Evolutionary conservation across 2,888 invertebrate genomes (phyloP).

Genomic region (Apeira syringaria): DNA sequence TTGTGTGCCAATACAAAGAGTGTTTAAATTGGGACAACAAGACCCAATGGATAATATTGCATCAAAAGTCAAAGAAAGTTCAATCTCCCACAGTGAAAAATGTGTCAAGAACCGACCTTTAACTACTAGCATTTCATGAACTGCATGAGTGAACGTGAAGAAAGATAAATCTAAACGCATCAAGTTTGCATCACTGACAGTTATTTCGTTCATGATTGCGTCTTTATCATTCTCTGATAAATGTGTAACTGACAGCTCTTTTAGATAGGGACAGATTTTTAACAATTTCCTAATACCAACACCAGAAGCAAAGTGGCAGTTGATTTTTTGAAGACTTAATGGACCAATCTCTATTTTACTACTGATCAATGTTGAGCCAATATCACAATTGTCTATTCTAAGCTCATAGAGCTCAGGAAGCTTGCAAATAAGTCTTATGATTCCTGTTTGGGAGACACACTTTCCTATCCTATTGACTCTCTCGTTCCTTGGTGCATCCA

Average conservation of each 20-base stretch:
- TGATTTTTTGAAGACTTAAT: constrained; percentile 69
- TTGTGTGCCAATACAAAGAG: constrained; percentile 71
- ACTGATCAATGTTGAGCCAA: constrained; percentile 73
- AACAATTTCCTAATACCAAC: constrained; percentile 68
- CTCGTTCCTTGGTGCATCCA: constrained; percentile 77
- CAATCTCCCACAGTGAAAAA: constrained; percentile 75
- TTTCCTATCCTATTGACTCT: constrained; percentile 66
- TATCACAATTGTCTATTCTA: constrained; percentile 76
- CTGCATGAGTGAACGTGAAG: constrained; percentile 68
- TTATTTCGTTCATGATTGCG: constrained; percentile 67
- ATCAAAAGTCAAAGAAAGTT: constrained; percentile 66
- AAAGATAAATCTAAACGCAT: constrained; percentile 69
- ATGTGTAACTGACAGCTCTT: constrained; percentile 72
- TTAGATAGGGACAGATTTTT: constrained; percentile 69
- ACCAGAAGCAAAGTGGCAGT: constrained; percentile 73
- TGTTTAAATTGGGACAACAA: constrained; percentile 67
- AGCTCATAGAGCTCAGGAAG: constrained; percentile 73
- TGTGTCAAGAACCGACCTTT: constrained; percentile 73
- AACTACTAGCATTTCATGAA: constrained; percentile 59
- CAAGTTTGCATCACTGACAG: constrained; percentile 61
- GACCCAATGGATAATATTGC: constrained; percentile 63
- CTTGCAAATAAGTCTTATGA: constrained; percentile 64
- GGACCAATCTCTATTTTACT: constrained; percentile 62
- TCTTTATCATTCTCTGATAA: constrained; percentile 71
- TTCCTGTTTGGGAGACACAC: constrained; percentile 73